These are phyloP conservation scores for Lampris incognitus DNA, from an alignment of 2,113 vertebrate species.

Conservation along the genomic window DNA sequence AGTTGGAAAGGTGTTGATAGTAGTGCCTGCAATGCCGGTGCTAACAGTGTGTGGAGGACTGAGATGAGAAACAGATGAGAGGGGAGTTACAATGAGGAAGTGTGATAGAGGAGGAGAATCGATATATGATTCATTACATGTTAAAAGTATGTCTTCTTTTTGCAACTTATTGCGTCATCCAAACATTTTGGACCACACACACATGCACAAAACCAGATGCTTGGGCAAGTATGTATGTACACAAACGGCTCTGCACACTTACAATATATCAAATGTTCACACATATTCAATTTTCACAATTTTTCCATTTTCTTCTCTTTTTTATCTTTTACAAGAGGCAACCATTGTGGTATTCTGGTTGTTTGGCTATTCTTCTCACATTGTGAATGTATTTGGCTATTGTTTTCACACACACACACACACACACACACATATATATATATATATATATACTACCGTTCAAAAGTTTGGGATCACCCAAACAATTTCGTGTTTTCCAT, in stretches of 20 bases:
- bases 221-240: no score
- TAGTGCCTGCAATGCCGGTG: slow-evolving; percentile 20
- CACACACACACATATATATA: not conserved
- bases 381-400: no score
- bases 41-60: not conserved
- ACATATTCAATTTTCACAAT: no score
- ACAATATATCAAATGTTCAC: no score
- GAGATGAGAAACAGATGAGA: not conserved
- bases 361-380: no score
- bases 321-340: no score
- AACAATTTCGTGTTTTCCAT: no score
- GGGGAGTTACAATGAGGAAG: not conserved
- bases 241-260: no score
- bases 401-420: not conserved
- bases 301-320: no score
- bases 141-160: slow-evolving; percentile 4
- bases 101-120: not conserved
- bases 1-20: slow-evolving; percentile 61
- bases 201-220: not conserved
- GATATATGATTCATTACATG: slow-evolving; percentile 13
- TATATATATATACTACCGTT: no score
- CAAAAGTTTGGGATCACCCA: no score
- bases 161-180: not conserved
- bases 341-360: no score
- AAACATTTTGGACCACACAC: not conserved